Conservation (phyloP, 2,888 invertebrate species). For the Ditula angustiorana region DNA sequence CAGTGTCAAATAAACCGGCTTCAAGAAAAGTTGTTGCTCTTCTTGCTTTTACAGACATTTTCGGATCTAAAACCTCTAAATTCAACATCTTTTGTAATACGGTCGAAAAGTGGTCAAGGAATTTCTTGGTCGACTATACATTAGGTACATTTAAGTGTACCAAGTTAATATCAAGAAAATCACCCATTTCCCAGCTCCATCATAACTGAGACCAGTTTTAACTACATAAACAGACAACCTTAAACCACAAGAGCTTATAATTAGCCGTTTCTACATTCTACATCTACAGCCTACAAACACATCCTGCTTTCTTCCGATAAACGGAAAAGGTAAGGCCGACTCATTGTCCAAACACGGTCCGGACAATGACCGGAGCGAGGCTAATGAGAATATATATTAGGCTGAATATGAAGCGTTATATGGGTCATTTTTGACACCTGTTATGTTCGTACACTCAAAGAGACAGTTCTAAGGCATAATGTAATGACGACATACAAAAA, state of each 20-base stretch:
- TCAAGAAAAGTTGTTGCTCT: too few relatives aligned
- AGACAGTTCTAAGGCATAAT: background rate
- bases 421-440: background rate
- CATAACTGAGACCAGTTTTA: background rate
- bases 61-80: too few relatives aligned
- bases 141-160: too few relatives aligned
- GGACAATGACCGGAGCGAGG: background rate
- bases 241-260: slow-evolving; percentile 2
- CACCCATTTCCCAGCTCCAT: too few relatives aligned
- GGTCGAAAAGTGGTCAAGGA: too few relatives aligned
- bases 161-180: too few relatives aligned
- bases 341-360: background rate
- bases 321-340: background rate
- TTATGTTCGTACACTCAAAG: background rate
- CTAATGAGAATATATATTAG: background rate
- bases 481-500: too few relatives aligned
- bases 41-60: too few relatives aligned
- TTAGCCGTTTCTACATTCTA: background rate
- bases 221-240: background rate
- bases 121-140: too few relatives aligned
- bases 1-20: too few relatives aligned
- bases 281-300: background rate
- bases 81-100: too few relatives aligned
- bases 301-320: slow-evolving; percentile 7
- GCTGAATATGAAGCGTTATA: background rate